Base-by-base conservation (phyloP, 1,140 invertebrate genomes). In the Nebria ingens region DNA sequence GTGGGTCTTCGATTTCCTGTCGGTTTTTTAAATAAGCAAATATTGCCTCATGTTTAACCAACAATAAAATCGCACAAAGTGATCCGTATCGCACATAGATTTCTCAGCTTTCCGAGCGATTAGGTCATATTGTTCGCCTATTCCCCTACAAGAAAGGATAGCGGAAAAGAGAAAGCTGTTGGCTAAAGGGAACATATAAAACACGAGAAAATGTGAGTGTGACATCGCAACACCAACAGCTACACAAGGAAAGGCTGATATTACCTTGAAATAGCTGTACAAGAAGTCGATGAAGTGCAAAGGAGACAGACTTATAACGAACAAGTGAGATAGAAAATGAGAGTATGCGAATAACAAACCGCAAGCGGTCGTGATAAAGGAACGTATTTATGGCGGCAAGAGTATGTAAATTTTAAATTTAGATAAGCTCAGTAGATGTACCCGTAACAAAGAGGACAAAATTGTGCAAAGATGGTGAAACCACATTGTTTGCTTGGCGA, bases 41-140 rank as follows among this genome's bases (percentile, higher is more conserved):
- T 45, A 45, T 45, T 45, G 40, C 9, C 40, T 12, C 40, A 17
- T 17, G 40, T 45, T 45, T 45, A 45, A 45, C 40, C 40, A 45
- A 45, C 40, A 45, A 45, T 45, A 45, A 45, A 45, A 45, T 45
- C 40, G 6, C 40, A 45, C 40, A 45, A 45, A 45, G 40, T 45
- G 40, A 45, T 45, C 25, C 25, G n/a, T n/a, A n/a, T 6, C n/a
- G n/a, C 25, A 34, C 25, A 45, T 45, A 45, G 17, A 45, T 45
- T 45, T 17, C 17, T 45, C 6, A 11, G 40, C 40, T 17, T 45
- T 45, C 40, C 40, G 40, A 6, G 40, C 40, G 9, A 45, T 45
- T 45, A 45, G 40, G n/a, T n/a, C n/a, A n/a, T n/a, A n/a, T 17
- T 45, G 40, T 45, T 45, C 40, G 40, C 40, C 25, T 34, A 34